Base-by-base conservation (phyloP, 1,140 invertebrate genomes). In the Pteromalus puparum region DNA sequence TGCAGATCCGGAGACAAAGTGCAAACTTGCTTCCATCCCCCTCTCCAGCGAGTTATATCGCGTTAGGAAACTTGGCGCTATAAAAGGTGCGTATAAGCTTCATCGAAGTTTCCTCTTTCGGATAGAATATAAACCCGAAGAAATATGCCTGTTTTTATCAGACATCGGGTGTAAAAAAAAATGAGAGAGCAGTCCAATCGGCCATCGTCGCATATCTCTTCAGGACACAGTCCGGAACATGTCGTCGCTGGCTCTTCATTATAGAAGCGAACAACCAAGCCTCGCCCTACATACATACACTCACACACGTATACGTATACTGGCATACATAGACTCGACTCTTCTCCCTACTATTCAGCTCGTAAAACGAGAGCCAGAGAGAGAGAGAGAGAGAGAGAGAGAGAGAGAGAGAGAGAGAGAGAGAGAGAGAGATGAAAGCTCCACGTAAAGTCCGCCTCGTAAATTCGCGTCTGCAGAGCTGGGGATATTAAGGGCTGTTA, bases 391-490 rank as follows among this genome's bases (percentile, higher is more conserved):
- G 42, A 48, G 48, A 61, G 73, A 81, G 42, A 48, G 48, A 61
- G 73, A 81, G 42, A 48, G 48, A 61, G 73, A 81, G 42, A 48
- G 48, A 61, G 73, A 81, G 42, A 48, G 48, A 61, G 73, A 81
- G 42, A 15, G 13, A 73, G 72, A 61, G 48, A 61, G 73, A 81
- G 42, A 48, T 9, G 26, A 48, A 21, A 61, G 26, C 68, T 74
- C 26, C 72, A 65, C 42, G 72, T 75, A 83, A 77, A 83, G 81
- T 77, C 74, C 65, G 61, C 38, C 81, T 83, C 81, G 61, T 83
- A 83, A 83, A 83, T 77, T 82, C 65, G 28, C 74, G 68, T 70
- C 24, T 30, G 68, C 12, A 74, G n/a, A 65, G 65, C 65, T 68
- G 12, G 21, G 6, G 34, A 65, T 28, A 65, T 80, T 80, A 80